Evolutionary conservation across 1,140 invertebrate genomes (phyloP).

Genomic region (Rhopalosiphum maidis): DNA sequence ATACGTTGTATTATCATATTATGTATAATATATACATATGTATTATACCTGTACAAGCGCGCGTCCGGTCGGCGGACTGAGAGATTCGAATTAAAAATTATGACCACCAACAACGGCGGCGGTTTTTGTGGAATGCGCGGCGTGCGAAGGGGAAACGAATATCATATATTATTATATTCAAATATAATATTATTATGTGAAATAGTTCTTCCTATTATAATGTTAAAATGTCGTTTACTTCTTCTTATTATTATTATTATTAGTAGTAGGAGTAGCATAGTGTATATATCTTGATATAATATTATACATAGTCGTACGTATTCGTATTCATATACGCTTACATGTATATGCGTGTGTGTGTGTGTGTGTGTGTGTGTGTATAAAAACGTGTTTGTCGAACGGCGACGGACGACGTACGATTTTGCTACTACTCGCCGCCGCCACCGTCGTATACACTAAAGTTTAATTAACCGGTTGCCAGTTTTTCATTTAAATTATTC

Average conservation of each 20-base stretch:
- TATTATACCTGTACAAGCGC: conserved; percentile 1
- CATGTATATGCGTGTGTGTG: not conserved
- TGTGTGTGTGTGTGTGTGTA: not conserved
- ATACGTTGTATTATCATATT: not conserved
- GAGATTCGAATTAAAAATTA: conserved; percentile 52
- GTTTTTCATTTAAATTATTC: conserved; percentile 42
- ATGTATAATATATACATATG: not conserved
- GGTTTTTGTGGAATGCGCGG: conserved; percentile 23
- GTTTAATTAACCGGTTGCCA: conserved; percentile 40
- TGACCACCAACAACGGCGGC: conserved; percentile 39
- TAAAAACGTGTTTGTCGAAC: conserved; percentile 44
- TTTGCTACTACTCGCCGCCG: conserved; percentile 23
- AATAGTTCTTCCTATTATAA: conserved; percentile 28
- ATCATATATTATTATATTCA: conserved; percentile 24
- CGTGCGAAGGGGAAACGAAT: not conserved
- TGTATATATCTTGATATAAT: not conserved
- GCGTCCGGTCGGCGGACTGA: conserved; percentile 17
- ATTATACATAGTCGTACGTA: not conserved
- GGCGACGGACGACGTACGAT: conserved; percentile 1
- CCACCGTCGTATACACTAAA: not conserved
- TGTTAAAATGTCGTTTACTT: conserved; percentile 2
- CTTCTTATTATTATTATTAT: not conserved
- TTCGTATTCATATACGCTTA: not conserved
- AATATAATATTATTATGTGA: conserved; percentile 21
- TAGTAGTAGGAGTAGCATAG: not conserved